A percentile compares a stretch with the other conserved stretches of the same genome.
phyloP scores from a whole-genome alignment of 2,888 invertebrate species.

The Apodemia mormo region DNA sequence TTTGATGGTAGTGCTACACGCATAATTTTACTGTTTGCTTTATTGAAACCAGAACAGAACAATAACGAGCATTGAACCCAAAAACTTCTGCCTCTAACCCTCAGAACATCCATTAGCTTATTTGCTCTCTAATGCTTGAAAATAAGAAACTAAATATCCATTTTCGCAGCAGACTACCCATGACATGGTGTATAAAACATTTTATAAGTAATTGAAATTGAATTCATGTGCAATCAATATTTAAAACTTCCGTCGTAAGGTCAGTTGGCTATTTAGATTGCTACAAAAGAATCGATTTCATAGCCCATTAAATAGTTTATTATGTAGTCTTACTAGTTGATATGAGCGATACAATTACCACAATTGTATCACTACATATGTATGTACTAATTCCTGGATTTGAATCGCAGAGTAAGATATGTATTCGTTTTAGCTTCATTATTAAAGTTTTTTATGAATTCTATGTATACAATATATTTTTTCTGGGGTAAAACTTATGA shows the following conservation, averaged over 20 bases:
- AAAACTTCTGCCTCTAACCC: no score
- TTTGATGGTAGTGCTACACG: no score
- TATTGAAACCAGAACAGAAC: no score
- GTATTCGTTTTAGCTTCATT: neutral
- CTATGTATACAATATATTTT: no score
- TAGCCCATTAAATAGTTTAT: conserved; percentile 3
- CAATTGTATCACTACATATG: neutral
- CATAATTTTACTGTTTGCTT: no score
- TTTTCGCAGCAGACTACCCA: neutral
- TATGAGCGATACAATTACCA: no score
- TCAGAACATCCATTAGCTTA: no score
- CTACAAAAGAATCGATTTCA: conserved; percentile 5
- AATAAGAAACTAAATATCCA: neutral
- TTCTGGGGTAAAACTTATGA: no score
- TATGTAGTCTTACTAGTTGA: neutral
- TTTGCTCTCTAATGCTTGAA: neutral
- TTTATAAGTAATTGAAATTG: conserved; percentile 8
- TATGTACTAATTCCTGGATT: neutral
- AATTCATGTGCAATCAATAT: conserved; percentile 19
- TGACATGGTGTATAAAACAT: neutral
- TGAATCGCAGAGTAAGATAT: neutral
- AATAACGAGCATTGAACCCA: no score
- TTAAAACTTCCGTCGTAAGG: conserved; percentile 11
- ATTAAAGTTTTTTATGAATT: no score
- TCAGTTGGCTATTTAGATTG: conserved; percentile 14